Evolutionary conservation across 53 echinoderm and acorn worm species (phyloP).

Genomic region (Henricia sp.): DNA sequence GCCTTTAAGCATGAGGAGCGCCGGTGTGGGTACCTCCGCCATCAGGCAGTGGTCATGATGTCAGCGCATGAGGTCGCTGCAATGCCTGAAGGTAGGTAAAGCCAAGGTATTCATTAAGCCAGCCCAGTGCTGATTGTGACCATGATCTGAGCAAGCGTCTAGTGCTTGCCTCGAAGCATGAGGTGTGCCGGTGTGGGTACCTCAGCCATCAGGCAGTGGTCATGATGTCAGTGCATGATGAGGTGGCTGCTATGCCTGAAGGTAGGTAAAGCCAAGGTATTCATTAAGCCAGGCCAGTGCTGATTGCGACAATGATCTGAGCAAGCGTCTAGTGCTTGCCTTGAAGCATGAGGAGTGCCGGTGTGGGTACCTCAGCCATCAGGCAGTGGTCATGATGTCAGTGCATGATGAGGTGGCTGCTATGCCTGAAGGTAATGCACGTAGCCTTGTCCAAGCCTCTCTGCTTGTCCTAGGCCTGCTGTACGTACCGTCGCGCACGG

Average conservation of each 20-base stretch:
- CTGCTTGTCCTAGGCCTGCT: too few species aligned
- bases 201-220: conserved; percentile 85
- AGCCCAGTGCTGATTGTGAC: conserved; percentile 92
- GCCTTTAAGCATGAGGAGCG: conserved; percentile 95
- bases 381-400: conserved; percentile 79
- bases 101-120: neutral
- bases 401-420: conserved; percentile 89
- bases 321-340: conserved; percentile 80
- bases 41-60: conserved; percentile 87
- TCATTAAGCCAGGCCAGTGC: conserved; percentile 70
- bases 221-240: conserved; percentile 88
- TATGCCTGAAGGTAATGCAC: conserved; percentile 80
- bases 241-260: conserved; percentile 97
- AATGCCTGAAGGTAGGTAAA: conserved; percentile 86
- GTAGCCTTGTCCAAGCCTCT: too few species aligned
- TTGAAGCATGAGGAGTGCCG: conserved; percentile 90
- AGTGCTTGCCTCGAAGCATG: conserved; percentile 89
- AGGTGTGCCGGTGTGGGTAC: conserved; percentile 96
- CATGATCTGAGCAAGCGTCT: conserved; percentile 96
- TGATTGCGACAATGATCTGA: conserved; percentile 89
- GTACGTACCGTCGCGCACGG: too few species aligned
- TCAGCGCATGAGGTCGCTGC: conserved; percentile 91
- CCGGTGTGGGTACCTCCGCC: conserved; percentile 92
- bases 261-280: conserved; percentile 44
- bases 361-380: conserved; percentile 87